These are phyloP conservation scores for Drosophila acutilabella DNA, from an alignment of 2,888 invertebrate genomes.

Conservation along the genomic window DNA sequence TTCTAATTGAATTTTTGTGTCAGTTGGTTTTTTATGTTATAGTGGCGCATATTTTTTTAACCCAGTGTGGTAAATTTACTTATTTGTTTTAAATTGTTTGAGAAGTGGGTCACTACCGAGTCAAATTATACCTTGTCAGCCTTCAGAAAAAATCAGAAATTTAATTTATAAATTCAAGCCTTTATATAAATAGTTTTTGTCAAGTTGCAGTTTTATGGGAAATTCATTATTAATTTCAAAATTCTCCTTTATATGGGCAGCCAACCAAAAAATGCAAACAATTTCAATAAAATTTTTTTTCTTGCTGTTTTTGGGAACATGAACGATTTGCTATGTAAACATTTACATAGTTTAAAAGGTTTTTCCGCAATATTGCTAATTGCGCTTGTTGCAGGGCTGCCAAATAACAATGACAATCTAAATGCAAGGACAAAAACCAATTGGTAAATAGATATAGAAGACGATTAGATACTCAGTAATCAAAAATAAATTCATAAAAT, in stretches of 20 bases:
- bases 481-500: not conserved
- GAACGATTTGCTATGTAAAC: conserved; percentile 16
- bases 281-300: conserved; percentile 34
- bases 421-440: not conserved
- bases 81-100: conserved; percentile 44
- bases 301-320: not conserved
- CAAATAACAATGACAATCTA: conserved; percentile 6
- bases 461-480: not conserved
- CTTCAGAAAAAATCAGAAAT: not conserved
- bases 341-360: conserved; percentile 8
- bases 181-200: conserved; percentile 6
- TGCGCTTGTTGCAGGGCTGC: conserved; percentile 26
- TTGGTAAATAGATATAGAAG: not conserved
- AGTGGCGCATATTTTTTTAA: conserved; percentile 4
- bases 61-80: conserved; percentile 47
- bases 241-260: conserved; percentile 7
- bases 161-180: not conserved
- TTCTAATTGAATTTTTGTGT: conserved; percentile 56
- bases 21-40: not conserved
- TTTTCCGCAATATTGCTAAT: conserved; percentile 50
- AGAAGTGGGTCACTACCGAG: conserved; percentile 29
- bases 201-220: conserved; percentile 9
- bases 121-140: not conserved
- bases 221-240: conserved; percentile 30
- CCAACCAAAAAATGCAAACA: conserved; percentile 11